Conservation (phyloP, 1,140 invertebrate species). For the Aricia agestis region DNA sequence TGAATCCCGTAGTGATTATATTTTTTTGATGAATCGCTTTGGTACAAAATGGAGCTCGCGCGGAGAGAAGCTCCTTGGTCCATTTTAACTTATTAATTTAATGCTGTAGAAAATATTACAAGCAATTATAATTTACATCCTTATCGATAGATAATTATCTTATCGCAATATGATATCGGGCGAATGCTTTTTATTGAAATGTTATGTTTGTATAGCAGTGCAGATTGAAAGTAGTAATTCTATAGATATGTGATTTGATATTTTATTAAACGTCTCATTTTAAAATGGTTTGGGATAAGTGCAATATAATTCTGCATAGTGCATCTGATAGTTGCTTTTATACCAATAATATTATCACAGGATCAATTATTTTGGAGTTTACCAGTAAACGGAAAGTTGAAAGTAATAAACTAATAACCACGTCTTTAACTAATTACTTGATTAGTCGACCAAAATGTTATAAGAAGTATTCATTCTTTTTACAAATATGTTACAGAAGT, state of each 20-base stretch:
- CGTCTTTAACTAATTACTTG: too few species aligned
- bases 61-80: too few species aligned
- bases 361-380: constrained; percentile 51
- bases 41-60: too few species aligned
- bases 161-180: not conserved
- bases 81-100: too few species aligned
- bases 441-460: not conserved
- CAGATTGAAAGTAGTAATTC: not conserved
- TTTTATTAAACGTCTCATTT: not conserved
- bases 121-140: too few species aligned
- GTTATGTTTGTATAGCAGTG: not conserved
- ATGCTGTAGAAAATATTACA: too few species aligned
- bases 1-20: too few species aligned
- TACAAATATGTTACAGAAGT: constrained; percentile 44
- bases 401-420: constrained; percentile 38
- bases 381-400: constrained; percentile 49
- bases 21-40: too few species aligned
- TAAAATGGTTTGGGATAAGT: constrained; percentile 51
- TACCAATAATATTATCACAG: constrained; percentile 57
- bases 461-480: not conserved
- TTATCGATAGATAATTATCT: not conserved
- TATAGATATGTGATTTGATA: not conserved
- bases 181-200: not conserved
- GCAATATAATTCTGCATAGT: constrained; percentile 52
- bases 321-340: constrained; percentile 48